These are phyloP conservation scores for Grus americana DNA, from an alignment of 2,113 vertebrate species.

Conservation along the genomic window DNA sequence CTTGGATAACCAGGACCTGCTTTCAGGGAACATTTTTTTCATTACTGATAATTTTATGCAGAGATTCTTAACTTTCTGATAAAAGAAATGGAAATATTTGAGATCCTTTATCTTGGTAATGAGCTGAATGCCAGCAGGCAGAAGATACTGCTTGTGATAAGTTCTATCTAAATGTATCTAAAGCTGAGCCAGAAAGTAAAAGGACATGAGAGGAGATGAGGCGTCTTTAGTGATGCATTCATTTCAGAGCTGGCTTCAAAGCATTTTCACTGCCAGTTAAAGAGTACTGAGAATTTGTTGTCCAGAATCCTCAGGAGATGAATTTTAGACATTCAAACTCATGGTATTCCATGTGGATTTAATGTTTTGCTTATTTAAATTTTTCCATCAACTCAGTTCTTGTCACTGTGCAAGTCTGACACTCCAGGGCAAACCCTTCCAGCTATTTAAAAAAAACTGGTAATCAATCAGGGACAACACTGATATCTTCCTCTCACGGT, in stretches of 20 bases:
- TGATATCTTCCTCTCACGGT: accelerated
- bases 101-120: neutral
- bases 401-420: neutral
- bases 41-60: neutral
- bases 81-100: slow-evolving; percentile 7
- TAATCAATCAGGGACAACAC: neutral
- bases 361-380: neutral
- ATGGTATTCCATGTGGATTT: neutral
- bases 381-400: neutral
- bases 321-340: neutral
- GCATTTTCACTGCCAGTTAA: neutral
- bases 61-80: neutral
- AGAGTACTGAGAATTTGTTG: neutral
- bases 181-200: neutral
- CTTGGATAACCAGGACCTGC: neutral
- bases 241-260: neutral
- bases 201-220: neutral
- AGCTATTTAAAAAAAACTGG: neutral
- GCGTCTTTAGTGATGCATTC: neutral
- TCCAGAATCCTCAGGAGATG: neutral
- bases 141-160: neutral
- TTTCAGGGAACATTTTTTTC: neutral
- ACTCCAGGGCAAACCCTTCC: neutral
- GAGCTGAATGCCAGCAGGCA: neutral
- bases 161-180: neutral